phyloP scores from a whole-genome alignment of 2,888 invertebrate genomes.

The Sabatieria punctata region DNA sequence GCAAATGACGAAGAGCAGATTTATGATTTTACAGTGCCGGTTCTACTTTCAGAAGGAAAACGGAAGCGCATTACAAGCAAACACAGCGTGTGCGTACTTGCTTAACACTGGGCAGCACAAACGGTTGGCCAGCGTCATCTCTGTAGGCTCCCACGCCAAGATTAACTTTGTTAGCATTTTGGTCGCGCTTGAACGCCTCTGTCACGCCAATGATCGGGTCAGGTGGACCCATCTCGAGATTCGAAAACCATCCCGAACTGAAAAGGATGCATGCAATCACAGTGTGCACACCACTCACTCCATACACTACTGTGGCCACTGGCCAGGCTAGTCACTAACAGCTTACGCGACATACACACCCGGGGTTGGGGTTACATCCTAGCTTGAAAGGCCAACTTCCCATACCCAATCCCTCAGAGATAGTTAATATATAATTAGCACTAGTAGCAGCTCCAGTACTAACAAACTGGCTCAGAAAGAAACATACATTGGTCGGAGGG shows the following conservation, averaged over 20 bases:
- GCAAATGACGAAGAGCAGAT: too few species aligned
- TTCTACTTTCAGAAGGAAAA: neutral
- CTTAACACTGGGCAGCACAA: constrained; percentile 67
- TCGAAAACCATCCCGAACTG: constrained; percentile 33
- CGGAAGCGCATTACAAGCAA: neutral
- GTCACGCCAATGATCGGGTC: constrained; percentile 93
- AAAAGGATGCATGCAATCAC: neutral
- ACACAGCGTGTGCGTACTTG: constrained; percentile 18
- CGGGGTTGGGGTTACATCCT: too few species aligned
- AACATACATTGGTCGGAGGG: too few species aligned
- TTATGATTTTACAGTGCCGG: neutral
- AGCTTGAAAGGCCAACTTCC: too few species aligned
- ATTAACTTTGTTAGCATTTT: constrained; percentile 82
- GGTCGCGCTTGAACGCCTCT: constrained; percentile 80
- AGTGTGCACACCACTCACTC: too few species aligned
- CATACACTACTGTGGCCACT: too few species aligned
- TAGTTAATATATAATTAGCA: too few species aligned
- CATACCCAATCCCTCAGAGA: too few species aligned
- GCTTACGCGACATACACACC: too few species aligned
- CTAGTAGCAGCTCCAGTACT: too few species aligned
- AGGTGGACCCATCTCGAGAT: constrained; percentile 89
- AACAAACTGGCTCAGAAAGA: too few species aligned
- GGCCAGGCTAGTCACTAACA: too few species aligned
- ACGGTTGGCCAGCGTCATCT: constrained; percentile 92
- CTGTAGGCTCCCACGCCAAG: constrained; percentile 65